Conservation (phyloP, 2,113 vertebrate genomes). For the Scortum barcoo region DNA sequence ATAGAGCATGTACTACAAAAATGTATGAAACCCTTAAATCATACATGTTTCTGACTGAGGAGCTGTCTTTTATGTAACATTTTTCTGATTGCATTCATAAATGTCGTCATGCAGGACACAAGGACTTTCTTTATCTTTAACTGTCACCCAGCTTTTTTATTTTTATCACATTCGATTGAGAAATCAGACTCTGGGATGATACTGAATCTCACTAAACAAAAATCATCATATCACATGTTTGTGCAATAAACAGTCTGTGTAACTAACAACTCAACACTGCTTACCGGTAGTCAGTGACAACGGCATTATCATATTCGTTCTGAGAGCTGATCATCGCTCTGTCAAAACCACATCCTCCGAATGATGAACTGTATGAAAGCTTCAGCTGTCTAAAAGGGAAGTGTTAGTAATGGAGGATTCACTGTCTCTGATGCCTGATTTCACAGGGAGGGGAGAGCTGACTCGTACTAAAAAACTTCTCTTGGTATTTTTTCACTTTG, state of each 20-base stretch:
- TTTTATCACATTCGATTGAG: neutral
- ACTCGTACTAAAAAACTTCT: neutral
- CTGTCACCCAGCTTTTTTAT: neutral
- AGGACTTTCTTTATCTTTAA: neutral
- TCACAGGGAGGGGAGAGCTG: neutral
- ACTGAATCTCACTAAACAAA: neutral
- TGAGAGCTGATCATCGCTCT: conserved; percentile 18
- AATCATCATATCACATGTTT: neutral
- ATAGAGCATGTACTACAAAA: conserved; percentile 12
- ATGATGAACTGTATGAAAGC: conserved; percentile 25
- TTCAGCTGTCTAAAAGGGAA: conserved; percentile 1
- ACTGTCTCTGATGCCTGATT: conserved; percentile 19
- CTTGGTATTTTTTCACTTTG: neutral
- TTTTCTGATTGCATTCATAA: neutral
- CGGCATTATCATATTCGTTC: conserved; percentile 26
- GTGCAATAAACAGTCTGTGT: neutral
- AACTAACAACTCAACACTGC: neutral
- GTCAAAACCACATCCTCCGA: conserved; percentile 55
- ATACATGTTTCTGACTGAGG: too few relatives aligned
- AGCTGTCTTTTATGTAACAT: too few relatives aligned
- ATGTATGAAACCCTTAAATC: neutral
- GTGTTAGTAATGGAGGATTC: conserved; percentile 36
- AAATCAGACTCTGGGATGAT: neutral
- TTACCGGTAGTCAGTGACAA: conserved; percentile 58
- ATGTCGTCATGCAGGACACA: neutral